These are phyloP conservation scores for Pectinophora gossypiella DNA, from an alignment of 1,140 invertebrate species.

Conservation along the genomic window DNA sequence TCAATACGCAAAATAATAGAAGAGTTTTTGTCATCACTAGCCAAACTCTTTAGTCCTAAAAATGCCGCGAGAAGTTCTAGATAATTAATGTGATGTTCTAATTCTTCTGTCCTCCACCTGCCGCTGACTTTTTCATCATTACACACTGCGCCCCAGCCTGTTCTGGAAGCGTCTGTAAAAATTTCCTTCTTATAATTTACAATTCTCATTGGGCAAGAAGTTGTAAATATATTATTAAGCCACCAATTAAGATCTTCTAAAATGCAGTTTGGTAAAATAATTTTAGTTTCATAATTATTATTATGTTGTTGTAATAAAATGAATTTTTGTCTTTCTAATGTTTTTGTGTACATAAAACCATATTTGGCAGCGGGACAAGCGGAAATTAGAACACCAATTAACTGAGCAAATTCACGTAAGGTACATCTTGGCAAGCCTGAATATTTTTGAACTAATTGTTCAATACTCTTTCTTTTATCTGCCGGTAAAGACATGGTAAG, in stretches of 20 bases:
- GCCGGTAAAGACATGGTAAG: background rate
- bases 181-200: constrained; percentile 3
- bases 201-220: background rate
- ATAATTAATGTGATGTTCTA: constrained; percentile 9
- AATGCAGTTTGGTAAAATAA: background rate
- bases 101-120: background rate
- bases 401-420: background rate
- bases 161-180: constrained; percentile 7
- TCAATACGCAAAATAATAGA: constrained; percentile 21
- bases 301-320: background rate
- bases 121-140: constrained; percentile 3
- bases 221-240: background rate
- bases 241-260: constrained; percentile 6
- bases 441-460: background rate
- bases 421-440: background rate
- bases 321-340: background rate
- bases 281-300: too few relatives aligned
- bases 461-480: constrained; percentile 4
- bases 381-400: background rate
- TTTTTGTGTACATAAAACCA: background rate
- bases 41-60: constrained; percentile 9
- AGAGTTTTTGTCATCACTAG: background rate
- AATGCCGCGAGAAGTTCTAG: constrained; percentile 9
- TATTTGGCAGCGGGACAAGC: background rate
- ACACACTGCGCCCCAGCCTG: constrained; percentile 11